phyloP scores from a whole-genome alignment of 2,113 vertebrate species.

The Anolis sagrei region DNA sequence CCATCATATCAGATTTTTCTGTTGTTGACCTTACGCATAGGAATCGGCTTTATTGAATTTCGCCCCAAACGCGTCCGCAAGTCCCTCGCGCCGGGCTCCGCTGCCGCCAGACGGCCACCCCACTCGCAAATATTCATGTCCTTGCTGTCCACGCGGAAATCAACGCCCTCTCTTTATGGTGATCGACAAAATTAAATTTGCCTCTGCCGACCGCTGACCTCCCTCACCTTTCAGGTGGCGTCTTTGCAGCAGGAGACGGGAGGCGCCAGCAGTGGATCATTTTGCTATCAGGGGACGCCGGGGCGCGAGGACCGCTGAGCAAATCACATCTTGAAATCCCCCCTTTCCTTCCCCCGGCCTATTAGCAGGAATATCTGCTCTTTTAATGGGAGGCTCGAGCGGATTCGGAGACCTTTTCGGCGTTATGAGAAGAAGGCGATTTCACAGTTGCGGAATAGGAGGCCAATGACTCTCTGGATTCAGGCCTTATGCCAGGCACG shows the following conservation, averaged over 20 bases:
- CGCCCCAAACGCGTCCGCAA: slow-evolving; percentile 83
- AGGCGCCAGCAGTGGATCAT: slow-evolving; percentile 56
- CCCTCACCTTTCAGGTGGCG: slow-evolving; percentile 77
- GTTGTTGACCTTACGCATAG: slow-evolving; percentile 87
- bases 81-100: slow-evolving; percentile 45
- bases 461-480: too few relatives aligned
- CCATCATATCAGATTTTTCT: slow-evolving; percentile 79
- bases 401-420: slow-evolving; percentile 26
- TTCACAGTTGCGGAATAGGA: neutral
- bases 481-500: too few relatives aligned
- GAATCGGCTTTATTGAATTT: slow-evolving; percentile 91
- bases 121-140: slow-evolving; percentile 78
- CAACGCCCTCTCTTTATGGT: slow-evolving; percentile 79
- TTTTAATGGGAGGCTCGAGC: slow-evolving; percentile 18
- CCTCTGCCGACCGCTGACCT: slow-evolving; percentile 68
- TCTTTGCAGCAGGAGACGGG: slow-evolving; percentile 46
- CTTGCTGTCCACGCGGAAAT: slow-evolving; percentile 80
- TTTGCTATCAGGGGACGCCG: slow-evolving; percentile 42
- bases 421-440: neutral
- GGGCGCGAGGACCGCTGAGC: slow-evolving; percentile 15
- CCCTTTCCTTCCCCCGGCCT: neutral
- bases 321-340: slow-evolving; percentile 58
- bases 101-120: slow-evolving; percentile 28
- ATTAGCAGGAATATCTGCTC: neutral
- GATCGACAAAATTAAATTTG: slow-evolving; percentile 81